Conservation (phyloP, 2,797 vertebrate genomes). For the Mus minutoides region DNA sequence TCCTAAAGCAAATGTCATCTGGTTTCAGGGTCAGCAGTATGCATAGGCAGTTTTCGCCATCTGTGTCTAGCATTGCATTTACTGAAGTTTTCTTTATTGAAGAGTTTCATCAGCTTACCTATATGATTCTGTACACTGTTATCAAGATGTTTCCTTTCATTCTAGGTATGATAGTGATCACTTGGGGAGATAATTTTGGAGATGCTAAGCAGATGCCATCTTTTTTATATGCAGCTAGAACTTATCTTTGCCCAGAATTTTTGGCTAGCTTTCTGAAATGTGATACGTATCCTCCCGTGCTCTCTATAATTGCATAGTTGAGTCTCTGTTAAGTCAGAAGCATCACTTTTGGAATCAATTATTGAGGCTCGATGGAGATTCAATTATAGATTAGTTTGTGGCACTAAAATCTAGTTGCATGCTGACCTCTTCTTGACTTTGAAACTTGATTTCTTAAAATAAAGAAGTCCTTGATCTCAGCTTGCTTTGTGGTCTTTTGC, state of each 20-base stretch:
- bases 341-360: conserved; percentile 66
- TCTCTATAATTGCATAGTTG: conserved; percentile 27
- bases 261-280: conserved; percentile 53
- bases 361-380: conserved; percentile 63
- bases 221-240: background rate
- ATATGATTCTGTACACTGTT: background rate
- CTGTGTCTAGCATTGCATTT: background rate
- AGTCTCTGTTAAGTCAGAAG: conserved; percentile 39
- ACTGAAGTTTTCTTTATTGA: background rate
- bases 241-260: conserved; percentile 6
- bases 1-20: conserved; percentile 18
- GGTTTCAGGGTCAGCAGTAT: background rate
- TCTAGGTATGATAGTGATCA: background rate
- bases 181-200: background rate
- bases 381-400: conserved; percentile 62
- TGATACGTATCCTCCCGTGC: background rate
- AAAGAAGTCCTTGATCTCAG: conserved; percentile 73
- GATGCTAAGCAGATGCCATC: conserved; percentile 42
- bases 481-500: conserved; percentile 75
- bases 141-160: background rate
- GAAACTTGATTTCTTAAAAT: conserved; percentile 65
- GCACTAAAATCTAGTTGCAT: conserved; percentile 52
- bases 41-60: background rate
- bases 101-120: background rate
- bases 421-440: conserved; percentile 67